These are phyloP conservation scores for Propithecus perrieri DNA, from an alignment of 2,797 vertebrate genomes.

Conservation along the genomic window DNA sequence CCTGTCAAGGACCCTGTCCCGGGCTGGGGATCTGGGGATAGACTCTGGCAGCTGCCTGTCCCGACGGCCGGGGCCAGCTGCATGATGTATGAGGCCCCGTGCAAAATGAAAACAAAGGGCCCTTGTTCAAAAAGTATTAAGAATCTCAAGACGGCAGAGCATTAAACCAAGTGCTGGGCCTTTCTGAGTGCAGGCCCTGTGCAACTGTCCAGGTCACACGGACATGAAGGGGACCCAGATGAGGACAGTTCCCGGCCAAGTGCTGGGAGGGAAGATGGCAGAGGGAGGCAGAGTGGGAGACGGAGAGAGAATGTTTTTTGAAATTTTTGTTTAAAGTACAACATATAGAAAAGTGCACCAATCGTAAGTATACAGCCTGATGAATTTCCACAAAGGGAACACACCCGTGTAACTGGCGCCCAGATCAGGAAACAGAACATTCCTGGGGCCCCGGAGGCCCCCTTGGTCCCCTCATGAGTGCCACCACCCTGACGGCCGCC, in stretches of 20 bases:
- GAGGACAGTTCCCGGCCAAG: neutral
- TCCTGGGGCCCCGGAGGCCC: neutral
- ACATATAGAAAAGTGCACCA: neutral
- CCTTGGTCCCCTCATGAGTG: fast-evolving
- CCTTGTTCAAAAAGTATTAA: neutral
- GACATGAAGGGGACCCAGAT: neutral
- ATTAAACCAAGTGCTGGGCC: neutral
- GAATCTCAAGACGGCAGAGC: neutral
- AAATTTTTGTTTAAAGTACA: neutral
- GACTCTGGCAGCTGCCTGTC: neutral
- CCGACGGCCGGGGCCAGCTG: fast-evolving
- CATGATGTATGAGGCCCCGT: fast-evolving
- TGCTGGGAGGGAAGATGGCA: neutral
- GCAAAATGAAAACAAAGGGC: neutral
- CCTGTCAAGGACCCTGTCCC: neutral
- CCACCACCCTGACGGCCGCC: neutral
- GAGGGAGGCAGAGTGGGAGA: neutral
- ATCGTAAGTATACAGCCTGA: neutral
- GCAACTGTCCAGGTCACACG: fast-evolving
- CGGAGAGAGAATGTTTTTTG: neutral
- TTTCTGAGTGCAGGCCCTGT: neutral
- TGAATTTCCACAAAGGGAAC: neutral
- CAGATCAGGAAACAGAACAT: neutral
- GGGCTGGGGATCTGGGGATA: neutral
- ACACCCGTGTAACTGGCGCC: neutral